Conservation (phyloP, 2,113 vertebrate genomes). For the Rhinopomastus cyanomelas region DNA sequence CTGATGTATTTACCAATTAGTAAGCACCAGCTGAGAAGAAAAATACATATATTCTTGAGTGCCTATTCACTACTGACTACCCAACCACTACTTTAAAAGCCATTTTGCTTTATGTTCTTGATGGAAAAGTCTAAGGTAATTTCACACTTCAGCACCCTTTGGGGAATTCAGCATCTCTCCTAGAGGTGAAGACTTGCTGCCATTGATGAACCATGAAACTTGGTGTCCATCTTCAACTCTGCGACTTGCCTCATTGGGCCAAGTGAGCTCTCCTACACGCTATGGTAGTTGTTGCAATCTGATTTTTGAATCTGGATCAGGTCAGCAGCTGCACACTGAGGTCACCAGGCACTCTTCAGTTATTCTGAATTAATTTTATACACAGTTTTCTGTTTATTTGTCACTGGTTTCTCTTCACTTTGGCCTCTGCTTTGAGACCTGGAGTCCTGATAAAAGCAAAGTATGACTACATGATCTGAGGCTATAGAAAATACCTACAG, state of each 20-base stretch:
- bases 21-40: not conserved
- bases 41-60: not conserved
- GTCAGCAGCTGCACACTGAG: not conserved
- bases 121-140: not conserved
- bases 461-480: not conserved
- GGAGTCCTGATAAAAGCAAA: not conserved
- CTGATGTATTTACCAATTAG: not conserved
- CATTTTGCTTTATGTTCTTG: not conserved
- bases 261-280: not conserved
- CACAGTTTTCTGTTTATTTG: not conserved
- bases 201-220: not conserved
- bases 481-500: not conserved
- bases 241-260: not conserved
- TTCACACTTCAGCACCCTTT: not conserved
- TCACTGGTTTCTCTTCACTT: not conserved
- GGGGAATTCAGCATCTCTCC: not conserved
- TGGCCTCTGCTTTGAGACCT: not conserved
- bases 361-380: not conserved
- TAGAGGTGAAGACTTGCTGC: not conserved
- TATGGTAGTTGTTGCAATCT: not conserved
- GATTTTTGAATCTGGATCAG: not conserved
- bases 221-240: fast-evolving
- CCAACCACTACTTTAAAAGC: not conserved
- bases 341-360: not conserved
- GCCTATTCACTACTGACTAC: not conserved